These are phyloP conservation scores for Siderastrea radians DNA, from an alignment of 92 coral and sea anemone genomes.

Conservation along the genomic window DNA sequence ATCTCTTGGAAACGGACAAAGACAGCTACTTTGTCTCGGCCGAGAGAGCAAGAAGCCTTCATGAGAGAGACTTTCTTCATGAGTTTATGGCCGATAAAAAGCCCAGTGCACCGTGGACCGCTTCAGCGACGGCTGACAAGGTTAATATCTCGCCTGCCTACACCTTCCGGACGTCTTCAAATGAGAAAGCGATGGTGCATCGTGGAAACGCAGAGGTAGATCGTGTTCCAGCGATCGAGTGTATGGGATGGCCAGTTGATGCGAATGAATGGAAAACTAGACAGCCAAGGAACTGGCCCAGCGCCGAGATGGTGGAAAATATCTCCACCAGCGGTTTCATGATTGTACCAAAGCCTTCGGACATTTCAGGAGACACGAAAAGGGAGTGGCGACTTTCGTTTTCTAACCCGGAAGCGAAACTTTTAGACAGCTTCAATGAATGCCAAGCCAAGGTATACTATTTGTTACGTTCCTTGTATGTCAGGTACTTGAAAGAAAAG, in stretches of 20 bases:
- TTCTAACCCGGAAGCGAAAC: slow-evolving; percentile 40
- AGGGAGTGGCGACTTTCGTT: slow-evolving; percentile 56
- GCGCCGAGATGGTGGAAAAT: not conserved
- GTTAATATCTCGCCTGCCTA: not conserved
- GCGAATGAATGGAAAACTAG: slow-evolving; percentile 29
- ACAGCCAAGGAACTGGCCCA: slow-evolving; percentile 50
- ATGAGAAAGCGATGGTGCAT: not conserved
- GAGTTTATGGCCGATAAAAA: slow-evolving; percentile 26
- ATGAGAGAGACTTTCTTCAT: slow-evolving; percentile 39
- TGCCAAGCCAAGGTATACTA: slow-evolving; percentile 42
- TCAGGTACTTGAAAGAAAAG: slow-evolving; percentile 25
- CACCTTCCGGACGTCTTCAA: slow-evolving; percentile 6
- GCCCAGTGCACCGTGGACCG: slow-evolving; percentile 32
- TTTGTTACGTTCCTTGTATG: slow-evolving; percentile 44
- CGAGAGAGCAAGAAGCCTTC: slow-evolving; percentile 19
- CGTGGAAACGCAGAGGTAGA: not conserved
- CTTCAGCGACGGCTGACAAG: not conserved
- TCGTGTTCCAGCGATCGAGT: slow-evolving; percentile 43
- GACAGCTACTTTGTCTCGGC: slow-evolving; percentile 22
- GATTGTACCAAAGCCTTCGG: slow-evolving; percentile 42
- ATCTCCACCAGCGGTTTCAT: slow-evolving; percentile 29
- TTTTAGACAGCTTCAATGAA: slow-evolving; percentile 28
- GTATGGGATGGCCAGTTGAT: slow-evolving; percentile 29
- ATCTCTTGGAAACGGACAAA: slow-evolving; percentile 16
- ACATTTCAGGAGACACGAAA: slow-evolving; percentile 25